Percentiles rank a stretch among this genome's conserved stretches.
These are phyloP conservation scores for Catharus ustulatus DNA, from an alignment of 2,797 vertebrate genomes.

Conservation along the genomic window DNA sequence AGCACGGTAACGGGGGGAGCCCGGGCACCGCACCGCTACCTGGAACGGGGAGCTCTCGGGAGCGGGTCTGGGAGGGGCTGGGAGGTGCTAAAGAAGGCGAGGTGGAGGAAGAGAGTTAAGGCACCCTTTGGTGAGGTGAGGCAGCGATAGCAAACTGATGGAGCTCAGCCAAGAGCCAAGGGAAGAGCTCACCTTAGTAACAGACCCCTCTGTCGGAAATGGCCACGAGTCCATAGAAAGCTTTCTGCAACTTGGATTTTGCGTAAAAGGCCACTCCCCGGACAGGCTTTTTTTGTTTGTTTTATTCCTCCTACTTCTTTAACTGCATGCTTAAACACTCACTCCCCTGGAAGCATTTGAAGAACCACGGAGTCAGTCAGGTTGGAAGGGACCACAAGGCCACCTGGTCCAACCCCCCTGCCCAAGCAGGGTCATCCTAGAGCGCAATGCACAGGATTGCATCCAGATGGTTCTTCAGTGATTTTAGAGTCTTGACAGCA, in stretches of 20 bases:
- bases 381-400: background rate
- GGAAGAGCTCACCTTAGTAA: rapidly evolving
- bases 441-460: background rate
- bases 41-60: background rate
- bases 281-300: background rate
- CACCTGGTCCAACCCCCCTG: background rate
- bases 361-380: background rate
- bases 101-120: background rate
- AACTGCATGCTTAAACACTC: background rate
- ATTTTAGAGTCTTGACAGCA: background rate
- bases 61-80: rapidly evolving
- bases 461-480: background rate
- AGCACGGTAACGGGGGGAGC: slow-evolving; percentile 5
- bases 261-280: rapidly evolving
- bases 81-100: rapidly evolving
- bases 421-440: background rate
- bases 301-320: background rate
- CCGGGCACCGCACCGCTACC: no score
- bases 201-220: rapidly evolving
- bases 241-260: rapidly evolving
- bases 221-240: rapidly evolving
- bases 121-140: background rate
- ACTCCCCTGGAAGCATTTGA: background rate
- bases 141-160: rapidly evolving
- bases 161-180: no score